Evolutionary conservation across 2,113 vertebrate genomes (phyloP).

Genomic region (Heteronetta atricapilla): DNA sequence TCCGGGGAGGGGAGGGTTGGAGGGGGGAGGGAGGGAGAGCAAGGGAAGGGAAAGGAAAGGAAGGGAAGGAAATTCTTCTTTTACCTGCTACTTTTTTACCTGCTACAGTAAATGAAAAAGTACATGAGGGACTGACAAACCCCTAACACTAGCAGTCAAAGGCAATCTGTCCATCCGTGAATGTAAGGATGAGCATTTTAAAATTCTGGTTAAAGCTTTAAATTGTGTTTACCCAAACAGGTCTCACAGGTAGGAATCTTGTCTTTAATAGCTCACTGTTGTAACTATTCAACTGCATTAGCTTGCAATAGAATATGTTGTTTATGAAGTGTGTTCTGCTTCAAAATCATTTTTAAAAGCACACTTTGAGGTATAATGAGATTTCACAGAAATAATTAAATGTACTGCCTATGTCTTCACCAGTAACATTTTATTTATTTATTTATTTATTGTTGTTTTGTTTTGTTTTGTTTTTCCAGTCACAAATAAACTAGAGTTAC

Average conservation of each 20-base stretch:
- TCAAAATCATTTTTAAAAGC: neutral
- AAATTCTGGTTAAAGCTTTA: neutral
- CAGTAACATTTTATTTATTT: neutral
- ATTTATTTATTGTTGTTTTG: neutral
- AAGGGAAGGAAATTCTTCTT: neutral
- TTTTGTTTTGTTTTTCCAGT: neutral
- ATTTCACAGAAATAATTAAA: neutral
- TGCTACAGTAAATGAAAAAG: neutral
- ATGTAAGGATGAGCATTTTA: neutral
- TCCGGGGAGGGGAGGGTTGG: neutral
- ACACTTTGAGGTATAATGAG: neutral
- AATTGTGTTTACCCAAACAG: neutral
- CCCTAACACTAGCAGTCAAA: neutral
- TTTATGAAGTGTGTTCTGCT: neutral
- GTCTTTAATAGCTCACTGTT: neutral
- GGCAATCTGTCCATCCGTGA: neutral
- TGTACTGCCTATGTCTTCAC: neutral
- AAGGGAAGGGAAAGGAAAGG: neutral
- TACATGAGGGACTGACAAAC: neutral
- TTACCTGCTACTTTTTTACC: neutral
- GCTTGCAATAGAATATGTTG: neutral
- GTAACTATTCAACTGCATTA: rapidly evolving
- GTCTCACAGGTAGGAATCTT: neutral
- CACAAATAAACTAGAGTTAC: neutral
- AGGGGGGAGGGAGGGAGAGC: too few species aligned